Evolutionary conservation across 2,797 vertebrate species (phyloP), one percentile per base, ranked within the genome.

Genomic region (Danionella dracula): DNA sequence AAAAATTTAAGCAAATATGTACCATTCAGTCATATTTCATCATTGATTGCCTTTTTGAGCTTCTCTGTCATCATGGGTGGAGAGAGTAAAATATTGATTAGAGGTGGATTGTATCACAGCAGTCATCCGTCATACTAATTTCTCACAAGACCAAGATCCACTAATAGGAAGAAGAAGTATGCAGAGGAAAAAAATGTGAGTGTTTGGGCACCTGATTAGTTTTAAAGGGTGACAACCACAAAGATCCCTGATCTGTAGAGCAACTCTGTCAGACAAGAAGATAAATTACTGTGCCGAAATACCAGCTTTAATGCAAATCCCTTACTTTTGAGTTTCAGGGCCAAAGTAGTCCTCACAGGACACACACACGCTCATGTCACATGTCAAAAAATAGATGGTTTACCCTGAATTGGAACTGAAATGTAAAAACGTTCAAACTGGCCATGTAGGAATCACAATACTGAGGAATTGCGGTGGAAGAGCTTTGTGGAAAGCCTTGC

Each of bases 281-380:
- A 88, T 84, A 80, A 84, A 88, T 82, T 78, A 56, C 65, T 60
- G 64, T 70, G 71, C 77, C 70, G 67, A 13, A 57, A 38, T 73
- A 74, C 73, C 57, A 49, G 66, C 73, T 66, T 79, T 44, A 78
- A 84, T 83, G 82, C 82, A 83, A 84, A 89, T 88, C 77, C 78
- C 76, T 81, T 79, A 61, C 74, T 82, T 81, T 79, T 72, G 81
- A 64, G 65, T 84, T 69, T 72, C 68, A 42, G 32, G 45, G 12
- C 64, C 65, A 66, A 68, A 58, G 76, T 48, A 42, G 54, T 57
- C 23, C 65, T 9, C 4, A 72, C 75, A 74, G 60, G 72, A 66
- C 1, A 13, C 78, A 73, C 68, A 80, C 82, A 79, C 66, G 2
- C n/a, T 2, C 83, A 80, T 76, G 58, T 73, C 54, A 68, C 58